phyloP scores from a whole-genome alignment of 2,797 vertebrate species.

The Poeciliopsis gracilis region DNA sequence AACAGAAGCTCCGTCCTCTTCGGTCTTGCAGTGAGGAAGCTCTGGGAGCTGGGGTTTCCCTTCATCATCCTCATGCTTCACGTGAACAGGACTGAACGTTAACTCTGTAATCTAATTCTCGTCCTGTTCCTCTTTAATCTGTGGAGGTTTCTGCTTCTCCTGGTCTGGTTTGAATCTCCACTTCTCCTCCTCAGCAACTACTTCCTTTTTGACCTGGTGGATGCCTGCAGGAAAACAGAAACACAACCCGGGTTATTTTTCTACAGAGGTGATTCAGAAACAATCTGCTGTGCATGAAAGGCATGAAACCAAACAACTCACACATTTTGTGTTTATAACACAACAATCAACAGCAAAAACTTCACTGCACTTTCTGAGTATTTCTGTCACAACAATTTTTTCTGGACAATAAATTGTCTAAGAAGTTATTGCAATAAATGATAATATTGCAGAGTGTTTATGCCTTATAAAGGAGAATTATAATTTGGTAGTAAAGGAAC shows the following conservation, averaged over 20 bases:
- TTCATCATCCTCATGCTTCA: conserved; percentile 14
- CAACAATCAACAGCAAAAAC: not conserved
- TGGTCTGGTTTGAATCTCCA: not conserved
- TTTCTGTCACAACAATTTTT: too few species aligned
- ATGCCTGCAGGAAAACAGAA: conserved; percentile 2
- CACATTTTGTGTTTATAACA: not conserved
- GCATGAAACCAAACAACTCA: not conserved
- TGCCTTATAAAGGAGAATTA: too few species aligned
- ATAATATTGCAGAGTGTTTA: too few species aligned
- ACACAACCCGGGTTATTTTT: not conserved
- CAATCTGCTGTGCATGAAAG: not conserved
- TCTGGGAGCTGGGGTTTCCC: conserved; percentile 4
- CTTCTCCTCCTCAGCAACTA: not conserved
- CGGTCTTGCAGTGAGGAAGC: not conserved
- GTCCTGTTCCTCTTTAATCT: conserved; percentile 6
- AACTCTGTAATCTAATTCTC: not conserved
- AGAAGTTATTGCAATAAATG: too few species aligned
- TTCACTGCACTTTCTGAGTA: not conserved
- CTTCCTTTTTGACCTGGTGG: conserved; percentile 1
- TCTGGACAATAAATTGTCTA: too few species aligned
- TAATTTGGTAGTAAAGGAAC: too few species aligned
- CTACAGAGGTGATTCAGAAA: not conserved
- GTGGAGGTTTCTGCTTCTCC: not conserved
- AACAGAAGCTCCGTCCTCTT: not conserved
- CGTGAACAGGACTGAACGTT: not conserved